These are phyloP conservation scores for Leucania comma DNA, from an alignment of 2,888 invertebrate genomes.

Conservation along the genomic window DNA sequence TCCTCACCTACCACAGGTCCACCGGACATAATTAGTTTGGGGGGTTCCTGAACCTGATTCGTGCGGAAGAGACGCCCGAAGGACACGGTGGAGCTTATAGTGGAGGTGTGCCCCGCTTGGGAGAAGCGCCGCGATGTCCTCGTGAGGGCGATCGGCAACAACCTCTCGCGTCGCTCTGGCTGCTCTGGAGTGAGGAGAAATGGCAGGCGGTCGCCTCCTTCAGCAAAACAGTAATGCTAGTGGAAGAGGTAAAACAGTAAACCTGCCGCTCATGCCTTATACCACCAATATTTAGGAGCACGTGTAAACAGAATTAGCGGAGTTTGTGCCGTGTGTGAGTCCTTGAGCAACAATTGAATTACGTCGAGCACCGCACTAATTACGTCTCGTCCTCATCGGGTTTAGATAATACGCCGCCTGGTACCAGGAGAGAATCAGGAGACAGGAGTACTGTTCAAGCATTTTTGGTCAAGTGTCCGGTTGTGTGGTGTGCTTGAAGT, in stretches of 20 bases:
- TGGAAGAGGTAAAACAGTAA: background rate
- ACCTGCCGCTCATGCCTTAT: constrained; percentile 10
- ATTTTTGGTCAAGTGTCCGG: constrained; percentile 51
- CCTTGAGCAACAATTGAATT: constrained; percentile 67
- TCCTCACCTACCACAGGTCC: too few relatives aligned
- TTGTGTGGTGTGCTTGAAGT: constrained; percentile 8
- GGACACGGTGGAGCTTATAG: too few relatives aligned
- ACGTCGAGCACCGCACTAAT: constrained; percentile 61
- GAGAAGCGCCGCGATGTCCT: too few relatives aligned
- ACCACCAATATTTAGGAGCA: constrained; percentile 49
- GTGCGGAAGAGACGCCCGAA: too few relatives aligned
- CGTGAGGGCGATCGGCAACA: too few relatives aligned
- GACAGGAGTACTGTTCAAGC: constrained; percentile 29
- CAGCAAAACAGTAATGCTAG: too few relatives aligned
- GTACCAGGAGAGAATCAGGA: constrained; percentile 12
- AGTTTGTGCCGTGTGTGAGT: constrained; percentile 65
- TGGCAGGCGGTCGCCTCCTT: too few relatives aligned
- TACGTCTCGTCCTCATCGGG: constrained; percentile 58
- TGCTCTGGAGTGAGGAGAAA: too few relatives aligned
- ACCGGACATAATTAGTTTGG: too few relatives aligned
- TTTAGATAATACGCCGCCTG: constrained; percentile 49
- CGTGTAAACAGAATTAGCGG: constrained; percentile 69
- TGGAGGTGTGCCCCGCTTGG: too few relatives aligned
- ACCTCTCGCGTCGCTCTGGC: too few relatives aligned
- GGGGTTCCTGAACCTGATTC: too few relatives aligned